Evolutionary conservation across 2,888 invertebrate genomes (phyloP).

Genomic region (Ceramica pisi): DNA sequence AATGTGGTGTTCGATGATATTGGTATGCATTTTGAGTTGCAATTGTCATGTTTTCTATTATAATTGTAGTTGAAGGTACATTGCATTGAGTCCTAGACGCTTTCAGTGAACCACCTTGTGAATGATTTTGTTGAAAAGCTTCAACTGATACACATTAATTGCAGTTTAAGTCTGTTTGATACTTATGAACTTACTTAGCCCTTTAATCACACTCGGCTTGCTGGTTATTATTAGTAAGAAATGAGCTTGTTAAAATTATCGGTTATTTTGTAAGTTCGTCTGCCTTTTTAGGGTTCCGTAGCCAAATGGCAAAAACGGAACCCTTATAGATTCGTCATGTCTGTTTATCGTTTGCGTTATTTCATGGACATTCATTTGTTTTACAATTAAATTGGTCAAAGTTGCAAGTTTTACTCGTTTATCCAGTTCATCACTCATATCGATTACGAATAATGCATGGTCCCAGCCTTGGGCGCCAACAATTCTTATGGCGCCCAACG

Average conservation of each 20-base stretch:
- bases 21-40: slow-evolving; percentile 1
- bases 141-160: no score
- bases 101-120: not conserved
- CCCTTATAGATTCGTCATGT: no score
- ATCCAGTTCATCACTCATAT: not conserved
- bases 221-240: no score
- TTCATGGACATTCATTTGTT: not conserved
- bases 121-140: no score
- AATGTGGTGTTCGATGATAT: slow-evolving; percentile 20
- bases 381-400: no score
- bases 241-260: not conserved
- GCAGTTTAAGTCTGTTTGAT: no score
- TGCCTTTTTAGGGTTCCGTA: not conserved
- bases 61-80: not conserved
- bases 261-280: not conserved
- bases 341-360: not conserved
- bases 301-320: no score
- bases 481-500: slow-evolving; percentile 12
- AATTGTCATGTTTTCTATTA: not conserved
- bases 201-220: no score
- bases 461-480: slow-evolving; percentile 20
- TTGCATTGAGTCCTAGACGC: not conserved
- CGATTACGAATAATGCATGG: no score
- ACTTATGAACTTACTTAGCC: no score
- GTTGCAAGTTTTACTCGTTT: no score